Evolutionary conservation across 2,797 vertebrate species (phyloP).

Genomic region (Siniperca obscura): DNA sequence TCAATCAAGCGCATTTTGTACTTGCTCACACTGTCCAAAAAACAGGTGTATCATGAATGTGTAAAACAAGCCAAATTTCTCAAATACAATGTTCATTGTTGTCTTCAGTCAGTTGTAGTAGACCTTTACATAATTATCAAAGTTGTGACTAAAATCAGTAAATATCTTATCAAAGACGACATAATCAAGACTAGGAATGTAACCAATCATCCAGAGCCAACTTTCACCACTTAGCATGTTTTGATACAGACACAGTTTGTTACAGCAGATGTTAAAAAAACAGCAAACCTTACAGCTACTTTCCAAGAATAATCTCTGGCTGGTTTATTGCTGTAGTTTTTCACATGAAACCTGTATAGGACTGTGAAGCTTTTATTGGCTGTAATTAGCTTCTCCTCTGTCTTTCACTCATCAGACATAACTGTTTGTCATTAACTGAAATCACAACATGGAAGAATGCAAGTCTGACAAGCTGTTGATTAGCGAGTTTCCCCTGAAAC

Average conservation of each 20-base stretch:
- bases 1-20: too few species aligned
- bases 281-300: neutral
- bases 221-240: neutral
- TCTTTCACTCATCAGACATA: neutral
- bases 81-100: neutral
- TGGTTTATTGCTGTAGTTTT: constrained; percentile 1
- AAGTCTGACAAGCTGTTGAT: constrained; percentile 14
- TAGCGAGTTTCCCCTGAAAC: neutral
- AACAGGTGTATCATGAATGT: neutral
- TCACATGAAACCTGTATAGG: neutral
- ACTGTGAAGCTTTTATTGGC: constrained; percentile 10
- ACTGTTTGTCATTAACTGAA: constrained; percentile 9
- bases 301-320: neutral
- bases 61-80: neutral
- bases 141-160: neutral
- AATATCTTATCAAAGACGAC: neutral
- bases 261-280: neutral
- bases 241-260: neutral
- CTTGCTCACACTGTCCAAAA: too few species aligned
- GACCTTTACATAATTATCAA: neutral
- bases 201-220: neutral
- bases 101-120: neutral
- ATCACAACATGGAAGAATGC: constrained; percentile 14
- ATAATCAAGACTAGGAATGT: neutral
- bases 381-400: constrained; percentile 11